Percentiles rank a stretch among this genome's conserved stretches.
phyloP scores from a whole-genome alignment of 2,113 vertebrate species.

The Oryzias woworae region DNA sequence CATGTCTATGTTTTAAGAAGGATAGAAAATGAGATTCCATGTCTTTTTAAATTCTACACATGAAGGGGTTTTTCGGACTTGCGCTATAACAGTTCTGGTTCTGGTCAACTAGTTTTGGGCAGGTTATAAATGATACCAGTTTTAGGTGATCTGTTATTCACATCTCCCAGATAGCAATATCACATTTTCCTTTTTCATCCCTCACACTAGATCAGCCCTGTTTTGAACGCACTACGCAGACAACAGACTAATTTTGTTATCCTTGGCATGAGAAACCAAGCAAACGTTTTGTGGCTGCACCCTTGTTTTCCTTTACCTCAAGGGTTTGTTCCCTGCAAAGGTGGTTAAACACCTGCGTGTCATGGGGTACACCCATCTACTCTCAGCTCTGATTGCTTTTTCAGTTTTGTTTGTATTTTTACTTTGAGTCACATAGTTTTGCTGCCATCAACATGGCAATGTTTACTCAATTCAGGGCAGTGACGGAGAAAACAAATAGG shows the following conservation, averaged over 20 bases:
- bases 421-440: slow-evolving; percentile 40
- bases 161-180: slow-evolving; percentile 32
- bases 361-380: slow-evolving; percentile 26
- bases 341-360: slow-evolving; percentile 71
- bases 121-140: slow-evolving; percentile 38
- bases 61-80: slow-evolving; percentile 5
- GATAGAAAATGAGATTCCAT: too few species aligned
- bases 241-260: slow-evolving; percentile 53
- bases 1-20: not conserved
- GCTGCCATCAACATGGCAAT: slow-evolving; percentile 32
- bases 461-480: slow-evolving; percentile 57
- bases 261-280: slow-evolving; percentile 49
- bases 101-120: slow-evolving; percentile 14
- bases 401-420: slow-evolving; percentile 1
- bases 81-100: slow-evolving; percentile 20
- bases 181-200: slow-evolving; percentile 33
- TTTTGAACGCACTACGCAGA: slow-evolving; percentile 34
- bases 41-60: too few species aligned
- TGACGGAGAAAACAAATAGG: slow-evolving; percentile 71
- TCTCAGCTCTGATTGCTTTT: slow-evolving; percentile 20
- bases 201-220: slow-evolving; percentile 29
- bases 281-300: slow-evolving; percentile 50
- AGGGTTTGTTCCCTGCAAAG: slow-evolving; percentile 36
- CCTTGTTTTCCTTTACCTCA: slow-evolving; percentile 56
- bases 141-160: slow-evolving; percentile 58